Evolutionary conservation across 2,888 invertebrate genomes (phyloP), one percentile per base, ranked within the genome.

Genomic region (Ctena decussata): DNA sequence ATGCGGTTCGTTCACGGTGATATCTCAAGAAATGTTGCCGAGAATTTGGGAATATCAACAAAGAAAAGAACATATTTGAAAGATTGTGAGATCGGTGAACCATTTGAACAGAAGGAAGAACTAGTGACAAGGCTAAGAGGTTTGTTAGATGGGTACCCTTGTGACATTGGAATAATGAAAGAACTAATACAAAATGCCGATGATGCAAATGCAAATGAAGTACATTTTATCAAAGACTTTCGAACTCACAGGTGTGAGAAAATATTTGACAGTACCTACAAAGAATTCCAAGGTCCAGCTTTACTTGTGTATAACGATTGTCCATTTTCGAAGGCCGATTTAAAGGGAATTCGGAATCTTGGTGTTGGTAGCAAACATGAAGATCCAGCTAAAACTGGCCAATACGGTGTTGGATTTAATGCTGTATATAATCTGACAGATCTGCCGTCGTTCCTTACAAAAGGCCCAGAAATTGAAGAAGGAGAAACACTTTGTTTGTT

Each of bases 131-230:
- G 94, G 39, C 85, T 95, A n/a, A 92, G 91, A 60, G 80, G 93
- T 11, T 92, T 95, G 49, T 79, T 95, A 8, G 77, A 90, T 1
- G 91, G 93, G 6, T 95, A 95, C 81, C 94, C 94, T 0, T 93
- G 91, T 77, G 94, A 94, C 72, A 85, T 90, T 57, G 92, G 92
- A 21, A 85, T 95, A 37, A 89, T 95, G 44, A 95, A 95, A 84
- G 95, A 95, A 81, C 86, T 95, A 8, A 75, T 95, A 0, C 95
- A 95, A 79, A 95, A 95, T 90, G 94, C 94, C 12, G 94, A 95
- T 83, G 94, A 95, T 88, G 94, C 95, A 11, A 89, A 91, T 18
- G 94, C 95, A 12, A 92, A 94, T 6, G 94, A 94, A 82, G 86
- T 95, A 8, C 90, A 91, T 69, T 94, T 95, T 80, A 91, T 95